Base-by-base conservation (phyloP, 2,797 vertebrate genomes). In the Knipowitschia caucasica region DNA sequence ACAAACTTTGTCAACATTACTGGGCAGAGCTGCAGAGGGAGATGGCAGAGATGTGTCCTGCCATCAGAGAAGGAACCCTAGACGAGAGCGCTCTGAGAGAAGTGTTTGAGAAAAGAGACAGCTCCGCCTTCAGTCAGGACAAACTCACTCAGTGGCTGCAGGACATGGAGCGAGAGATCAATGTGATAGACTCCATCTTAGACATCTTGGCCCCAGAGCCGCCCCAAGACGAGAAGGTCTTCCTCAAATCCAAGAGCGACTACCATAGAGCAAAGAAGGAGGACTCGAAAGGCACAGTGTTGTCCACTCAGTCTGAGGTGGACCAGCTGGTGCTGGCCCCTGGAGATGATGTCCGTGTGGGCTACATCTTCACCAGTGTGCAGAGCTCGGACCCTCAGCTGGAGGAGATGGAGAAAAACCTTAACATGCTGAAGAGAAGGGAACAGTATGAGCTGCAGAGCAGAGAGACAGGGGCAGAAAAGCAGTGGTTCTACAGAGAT, bases 111-210 rank as follows among this genome's bases (percentile, higher is more conserved):
- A 2, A 24, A 0, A 43, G 40, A 43, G 3, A 7, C 4, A 25
- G 1, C 11, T 1, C 43, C 8, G 24, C 43, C 3, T 45, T 45
- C 43, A 29, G 25, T 25, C 24, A 45, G 14, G 43, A 45, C 7
- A 45, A 29, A 15, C 24, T 45, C n/a, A 7, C 6, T 8, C 6
- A 29, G 25, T 45, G 43, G 6, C 0, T 67, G 0, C 0, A 0
- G 0, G 4, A 81, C 3, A 2, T 26, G 33, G 1, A 40, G 64
- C 12, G 2, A 65, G 0, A 21, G 49, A 2, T 82, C 80, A 2
- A 75, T 68, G 12, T 45, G 50, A 4, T 86, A 85, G 56, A 67
- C 17, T 20, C 67, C 33, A 73, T 77, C 64, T 73, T 62, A 10
- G 49, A 26, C 0, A 30, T 17, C 1, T 64, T 79, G 31, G 1